A percentile compares a stretch with the other conserved stretches of the same genome.
phyloP scores from a whole-genome alignment of 2,113 vertebrate genomes.

The Anseranas semipalmata region DNA sequence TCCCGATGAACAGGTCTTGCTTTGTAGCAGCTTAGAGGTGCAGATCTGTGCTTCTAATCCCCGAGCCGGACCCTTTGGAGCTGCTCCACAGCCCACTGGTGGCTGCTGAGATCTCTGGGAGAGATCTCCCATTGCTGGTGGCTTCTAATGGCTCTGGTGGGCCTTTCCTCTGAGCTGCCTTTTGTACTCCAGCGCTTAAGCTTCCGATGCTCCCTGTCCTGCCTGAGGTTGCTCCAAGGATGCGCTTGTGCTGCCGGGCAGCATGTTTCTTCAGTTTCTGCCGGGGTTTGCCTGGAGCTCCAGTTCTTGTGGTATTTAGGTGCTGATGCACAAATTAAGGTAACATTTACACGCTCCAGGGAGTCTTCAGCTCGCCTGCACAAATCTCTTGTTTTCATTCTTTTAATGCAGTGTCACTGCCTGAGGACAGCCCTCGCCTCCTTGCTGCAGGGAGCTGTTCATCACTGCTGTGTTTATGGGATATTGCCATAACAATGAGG shows the following conservation, averaged over 20 bases:
- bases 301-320: not conserved
- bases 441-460: not conserved
- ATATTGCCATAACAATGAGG: not conserved
- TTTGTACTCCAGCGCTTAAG: not conserved
- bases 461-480: not conserved
- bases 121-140: not conserved
- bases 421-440: slow-evolving; percentile 14
- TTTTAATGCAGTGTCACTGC: not conserved
- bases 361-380: not conserved
- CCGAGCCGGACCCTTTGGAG: not conserved
- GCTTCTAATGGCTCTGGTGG: not conserved
- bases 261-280: not conserved
- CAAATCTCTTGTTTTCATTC: slow-evolving; percentile 25
- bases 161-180: not conserved
- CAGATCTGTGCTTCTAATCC: fast-evolving
- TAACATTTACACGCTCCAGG: slow-evolving; percentile 23
- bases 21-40: not conserved
- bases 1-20: not conserved
- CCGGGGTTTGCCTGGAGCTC: not conserved
- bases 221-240: not conserved
- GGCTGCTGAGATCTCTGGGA: not conserved
- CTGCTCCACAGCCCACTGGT: fast-evolving
- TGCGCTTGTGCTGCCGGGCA: not conserved
- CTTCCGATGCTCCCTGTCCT: not conserved
- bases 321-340: slow-evolving; percentile 30